phyloP scores from a whole-genome alignment of 1,140 invertebrate species.

The Aphelenchoides avenae region DNA sequence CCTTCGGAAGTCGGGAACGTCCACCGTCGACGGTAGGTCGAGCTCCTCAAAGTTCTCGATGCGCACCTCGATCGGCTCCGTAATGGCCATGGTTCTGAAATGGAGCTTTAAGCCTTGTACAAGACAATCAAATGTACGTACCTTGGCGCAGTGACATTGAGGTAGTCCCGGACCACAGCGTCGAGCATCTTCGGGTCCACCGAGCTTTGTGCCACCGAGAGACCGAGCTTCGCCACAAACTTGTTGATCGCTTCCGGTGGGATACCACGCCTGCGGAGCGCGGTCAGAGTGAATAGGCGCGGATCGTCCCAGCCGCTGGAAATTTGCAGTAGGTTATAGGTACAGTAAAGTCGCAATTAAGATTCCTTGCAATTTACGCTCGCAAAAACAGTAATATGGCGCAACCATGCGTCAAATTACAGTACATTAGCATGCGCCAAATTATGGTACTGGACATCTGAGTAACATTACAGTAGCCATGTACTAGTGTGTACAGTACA shows the following conservation, averaged over 20 bases:
- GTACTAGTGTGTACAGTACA: too few relatives aligned
- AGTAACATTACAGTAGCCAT: too few relatives aligned
- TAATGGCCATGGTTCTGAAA: constrained; percentile 79
- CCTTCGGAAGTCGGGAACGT: constrained; percentile 72
- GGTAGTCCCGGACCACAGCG: constrained; percentile 79
- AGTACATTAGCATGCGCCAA: neutral
- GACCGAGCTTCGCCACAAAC: constrained; percentile 86
- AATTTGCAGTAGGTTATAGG: constrained; percentile 20
- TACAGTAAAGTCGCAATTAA: too few relatives aligned
- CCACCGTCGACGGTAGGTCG: constrained; percentile 62
- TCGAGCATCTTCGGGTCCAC: constrained; percentile 89
- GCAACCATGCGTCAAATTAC: neutral
- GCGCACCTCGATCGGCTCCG: constrained; percentile 84
- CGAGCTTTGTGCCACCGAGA: constrained; percentile 85
- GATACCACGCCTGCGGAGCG: constrained; percentile 82
- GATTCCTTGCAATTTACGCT: constrained; percentile 8
- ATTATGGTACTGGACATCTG: too few relatives aligned
- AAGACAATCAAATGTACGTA: constrained; percentile 13
- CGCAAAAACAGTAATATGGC: neutral
- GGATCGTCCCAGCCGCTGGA: constrained; percentile 92
- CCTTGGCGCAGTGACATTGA: constrained; percentile 82
- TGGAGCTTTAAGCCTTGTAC: constrained; percentile 18
- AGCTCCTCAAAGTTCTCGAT: constrained; percentile 69
- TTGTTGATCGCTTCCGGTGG: constrained; percentile 88
- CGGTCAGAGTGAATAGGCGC: constrained; percentile 85